phyloP scores from a whole-genome alignment of 1,140 invertebrate genomes.

The Belonocnema kinseyi region DNA sequence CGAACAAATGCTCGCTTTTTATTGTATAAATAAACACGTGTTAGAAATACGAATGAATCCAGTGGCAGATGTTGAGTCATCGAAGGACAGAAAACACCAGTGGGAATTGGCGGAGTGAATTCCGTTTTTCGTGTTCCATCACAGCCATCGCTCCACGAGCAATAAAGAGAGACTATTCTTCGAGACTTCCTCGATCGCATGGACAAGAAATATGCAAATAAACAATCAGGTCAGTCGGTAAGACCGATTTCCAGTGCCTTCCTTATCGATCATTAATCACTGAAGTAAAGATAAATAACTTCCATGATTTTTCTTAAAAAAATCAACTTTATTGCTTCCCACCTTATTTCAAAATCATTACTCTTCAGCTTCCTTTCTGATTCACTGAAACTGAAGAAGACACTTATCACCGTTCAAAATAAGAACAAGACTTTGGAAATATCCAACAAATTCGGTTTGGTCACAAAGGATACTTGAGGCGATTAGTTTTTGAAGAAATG shows the following conservation, averaged over 20 bases:
- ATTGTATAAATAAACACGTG: conserved; percentile 15
- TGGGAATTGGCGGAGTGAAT: conserved; percentile 10
- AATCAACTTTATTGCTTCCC: no score
- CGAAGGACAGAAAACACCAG: conserved; percentile 22
- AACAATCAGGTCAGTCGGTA: conserved; percentile 6
- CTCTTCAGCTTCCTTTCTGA: no score
- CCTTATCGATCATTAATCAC: conserved; percentile 1
- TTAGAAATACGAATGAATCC: conserved; percentile 4
- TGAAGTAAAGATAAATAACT: no score
- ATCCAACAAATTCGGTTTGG: no score
- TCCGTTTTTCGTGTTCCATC: conserved; percentile 5
- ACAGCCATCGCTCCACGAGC: conserved; percentile 6
- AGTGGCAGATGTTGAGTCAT: not conserved
- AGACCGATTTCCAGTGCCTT: conserved; percentile 19
- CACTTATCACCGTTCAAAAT: no score
- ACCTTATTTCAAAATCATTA: no score
- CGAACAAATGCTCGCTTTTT: conserved; percentile 1
- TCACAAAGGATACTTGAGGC: no score
- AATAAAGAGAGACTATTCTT: conserved; percentile 6
- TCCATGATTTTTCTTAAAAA: no score
- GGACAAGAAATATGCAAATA: conserved; percentile 29
- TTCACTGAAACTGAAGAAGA: no score
- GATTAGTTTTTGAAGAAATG: no score
- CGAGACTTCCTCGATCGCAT: not conserved
- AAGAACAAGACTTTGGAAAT: no score